phyloP scores from a whole-genome alignment of 1,140 invertebrate species.

The Nylanderia fulva region DNA sequence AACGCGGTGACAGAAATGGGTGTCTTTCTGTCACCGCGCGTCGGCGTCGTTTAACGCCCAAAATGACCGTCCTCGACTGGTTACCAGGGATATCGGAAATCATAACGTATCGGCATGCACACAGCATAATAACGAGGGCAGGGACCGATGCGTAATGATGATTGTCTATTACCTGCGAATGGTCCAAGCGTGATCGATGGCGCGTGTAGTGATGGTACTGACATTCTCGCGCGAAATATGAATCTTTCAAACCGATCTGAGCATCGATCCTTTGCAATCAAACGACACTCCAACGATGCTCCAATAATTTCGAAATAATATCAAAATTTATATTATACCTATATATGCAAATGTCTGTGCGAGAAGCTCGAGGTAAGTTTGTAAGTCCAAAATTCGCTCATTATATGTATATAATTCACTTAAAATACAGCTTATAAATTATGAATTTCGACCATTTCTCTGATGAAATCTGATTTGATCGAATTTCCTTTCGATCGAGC shows the following conservation, averaged over 20 bases:
- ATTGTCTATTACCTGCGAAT: conserved; percentile 76
- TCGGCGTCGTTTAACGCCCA: conserved; percentile 54
- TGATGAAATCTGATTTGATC: background rate
- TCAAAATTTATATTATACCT: background rate
- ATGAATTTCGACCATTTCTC: background rate
- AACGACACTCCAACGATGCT: too few species aligned
- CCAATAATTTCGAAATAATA: background rate
- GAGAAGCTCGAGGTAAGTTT: background rate
- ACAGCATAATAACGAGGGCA: conserved; percentile 73
- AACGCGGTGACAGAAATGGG: conserved; percentile 61
- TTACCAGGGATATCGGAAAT: conserved; percentile 74
- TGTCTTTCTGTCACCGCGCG: conserved; percentile 52
- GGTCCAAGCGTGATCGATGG: conserved; percentile 11
- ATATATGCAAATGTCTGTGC: background rate
- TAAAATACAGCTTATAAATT: conserved; percentile 26
- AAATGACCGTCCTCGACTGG: conserved; percentile 28
- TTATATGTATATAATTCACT: background rate
- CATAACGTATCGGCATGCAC: conserved; percentile 60
- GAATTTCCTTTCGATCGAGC: conserved; percentile 19
- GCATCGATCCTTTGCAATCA: background rate
- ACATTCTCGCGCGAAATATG: background rate
- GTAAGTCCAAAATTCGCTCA: background rate
- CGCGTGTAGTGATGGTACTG: conserved; percentile 7
- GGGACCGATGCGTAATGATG: conserved; percentile 62
- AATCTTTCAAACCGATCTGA: background rate